Evolutionary conservation across 2,888 invertebrate genomes (phyloP).

Genomic region (Auanema sp.): DNA sequence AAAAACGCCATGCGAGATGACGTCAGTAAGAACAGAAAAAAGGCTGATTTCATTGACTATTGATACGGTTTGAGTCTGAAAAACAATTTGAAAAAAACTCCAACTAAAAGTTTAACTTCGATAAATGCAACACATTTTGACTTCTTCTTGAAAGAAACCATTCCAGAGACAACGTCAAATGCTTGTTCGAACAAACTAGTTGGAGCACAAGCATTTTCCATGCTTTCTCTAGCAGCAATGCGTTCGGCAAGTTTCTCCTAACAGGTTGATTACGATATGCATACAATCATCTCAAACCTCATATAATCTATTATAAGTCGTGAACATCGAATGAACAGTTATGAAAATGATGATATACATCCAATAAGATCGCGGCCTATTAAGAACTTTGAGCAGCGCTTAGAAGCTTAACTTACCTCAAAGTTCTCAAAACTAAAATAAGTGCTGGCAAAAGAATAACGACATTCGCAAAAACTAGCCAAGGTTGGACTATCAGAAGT

Average conservation of each 20-base stretch:
- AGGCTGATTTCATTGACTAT: conserved; percentile 16
- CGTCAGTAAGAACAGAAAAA: conserved; percentile 17
- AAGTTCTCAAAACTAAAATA: conserved; percentile 18
- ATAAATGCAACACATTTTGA: conserved; percentile 16
- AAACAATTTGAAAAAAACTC: background rate
- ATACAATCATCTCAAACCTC: conserved; percentile 3
- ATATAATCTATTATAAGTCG: conserved; percentile 19
- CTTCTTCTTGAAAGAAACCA: conserved; percentile 18
- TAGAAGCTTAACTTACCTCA: conserved; percentile 11
- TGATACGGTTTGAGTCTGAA: conserved; percentile 20
- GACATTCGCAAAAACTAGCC: conserved; percentile 17
- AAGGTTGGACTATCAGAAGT: conserved; percentile 11
- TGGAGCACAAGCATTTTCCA: conserved; percentile 20
- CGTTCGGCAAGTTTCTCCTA: conserved; percentile 17
- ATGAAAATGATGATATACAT: conserved; percentile 7
- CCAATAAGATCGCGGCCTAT: conserved; percentile 20
- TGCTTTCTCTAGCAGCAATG: conserved; percentile 15
- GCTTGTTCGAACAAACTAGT: conserved; percentile 17
- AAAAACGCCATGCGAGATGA: conserved; percentile 18
- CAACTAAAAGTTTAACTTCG: conserved; percentile 5
- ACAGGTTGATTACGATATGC: background rate
- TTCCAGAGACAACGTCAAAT: conserved; percentile 14
- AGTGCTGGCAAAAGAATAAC: conserved; percentile 11
- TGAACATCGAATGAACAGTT: conserved; percentile 17
- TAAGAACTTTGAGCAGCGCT: background rate